These are phyloP conservation scores for Macrotrachela quadricornifera DNA, from an alignment of 1,140 invertebrate species.

Conservation along the genomic window DNA sequence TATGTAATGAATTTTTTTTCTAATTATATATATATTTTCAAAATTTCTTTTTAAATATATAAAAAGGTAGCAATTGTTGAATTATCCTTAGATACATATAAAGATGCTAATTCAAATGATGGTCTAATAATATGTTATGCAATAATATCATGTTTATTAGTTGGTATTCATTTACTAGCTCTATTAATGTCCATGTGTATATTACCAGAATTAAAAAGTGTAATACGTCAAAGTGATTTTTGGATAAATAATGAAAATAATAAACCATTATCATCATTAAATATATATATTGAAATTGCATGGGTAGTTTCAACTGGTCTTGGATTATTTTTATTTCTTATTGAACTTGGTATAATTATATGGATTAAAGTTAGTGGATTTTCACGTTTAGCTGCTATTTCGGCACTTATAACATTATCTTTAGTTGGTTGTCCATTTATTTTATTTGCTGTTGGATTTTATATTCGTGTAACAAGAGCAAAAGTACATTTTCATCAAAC, in stretches of 20 bases:
- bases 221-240: no score
- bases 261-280: slow-evolving; percentile 10
- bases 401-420: no score
- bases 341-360: slow-evolving; percentile 79
- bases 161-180: slow-evolving; percentile 88
- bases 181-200: slow-evolving; percentile 98
- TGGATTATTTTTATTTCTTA: slow-evolving; percentile 58
- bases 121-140: slow-evolving; percentile 42
- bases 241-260: no score
- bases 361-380: slow-evolving; percentile 38
- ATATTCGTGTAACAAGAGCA: no score
- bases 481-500: no score
- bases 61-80: no score
- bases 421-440: no score
- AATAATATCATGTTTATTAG: slow-evolving; percentile 82
- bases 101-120: no score
- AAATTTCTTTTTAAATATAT: no score
- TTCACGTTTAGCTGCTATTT: no score
- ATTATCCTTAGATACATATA: no score
- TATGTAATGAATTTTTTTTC: slow-evolving; percentile 29
- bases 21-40: slow-evolving; percentile 14
- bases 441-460: no score
- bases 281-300: slow-evolving; percentile 72
- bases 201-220: slow-evolving; percentile 35
- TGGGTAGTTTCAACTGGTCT: slow-evolving; percentile 88